Evolutionary conservation across 2,888 invertebrate species (phyloP).

Genomic region (Xestia xanthographa): DNA sequence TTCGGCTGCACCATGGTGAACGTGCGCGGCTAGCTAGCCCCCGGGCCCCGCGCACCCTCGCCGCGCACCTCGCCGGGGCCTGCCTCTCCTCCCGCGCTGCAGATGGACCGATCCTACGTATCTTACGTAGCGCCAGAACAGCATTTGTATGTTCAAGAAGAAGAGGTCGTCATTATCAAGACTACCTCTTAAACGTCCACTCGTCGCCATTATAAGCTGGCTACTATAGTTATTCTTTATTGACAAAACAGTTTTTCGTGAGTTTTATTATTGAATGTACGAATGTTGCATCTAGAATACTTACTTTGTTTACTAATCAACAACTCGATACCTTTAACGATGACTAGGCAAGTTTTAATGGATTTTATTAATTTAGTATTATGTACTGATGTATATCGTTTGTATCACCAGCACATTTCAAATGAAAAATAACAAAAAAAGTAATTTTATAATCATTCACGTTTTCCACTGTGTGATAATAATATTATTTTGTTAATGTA

Average conservation of each 20-base stretch:
- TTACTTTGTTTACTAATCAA: constrained; percentile 57
- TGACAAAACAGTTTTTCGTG: constrained; percentile 61
- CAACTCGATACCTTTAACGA: constrained; percentile 68
- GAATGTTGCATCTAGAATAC: constrained; percentile 64
- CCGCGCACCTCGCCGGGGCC: constrained; percentile 85
- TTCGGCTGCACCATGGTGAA: constrained; percentile 90
- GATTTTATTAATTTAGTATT: constrained; percentile 71
- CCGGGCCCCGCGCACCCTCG: constrained; percentile 84
- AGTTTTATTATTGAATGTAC: constrained; percentile 69
- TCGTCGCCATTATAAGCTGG: constrained; percentile 39
- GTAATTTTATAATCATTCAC: constrained; percentile 73
- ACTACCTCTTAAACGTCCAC: constrained; percentile 73
- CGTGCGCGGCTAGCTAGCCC: constrained; percentile 89
- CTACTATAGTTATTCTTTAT: constrained; percentile 51
- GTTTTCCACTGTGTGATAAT: constrained; percentile 74
- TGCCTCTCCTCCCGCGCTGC: constrained; percentile 79
- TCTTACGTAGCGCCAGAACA: constrained; percentile 83
- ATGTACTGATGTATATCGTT: constrained; percentile 65
- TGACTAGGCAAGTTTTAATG: constrained; percentile 84
- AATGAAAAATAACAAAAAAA: constrained; percentile 79
- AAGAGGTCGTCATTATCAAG: constrained; percentile 85
- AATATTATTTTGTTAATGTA: constrained; percentile 61
- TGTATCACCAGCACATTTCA: constrained; percentile 81
- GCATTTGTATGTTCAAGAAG: constrained; percentile 84
- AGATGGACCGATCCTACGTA: constrained; percentile 83